These are phyloP conservation scores for Cavia porcellus DNA, from an alignment of 2,113 vertebrate genomes.

Conservation along the genomic window DNA sequence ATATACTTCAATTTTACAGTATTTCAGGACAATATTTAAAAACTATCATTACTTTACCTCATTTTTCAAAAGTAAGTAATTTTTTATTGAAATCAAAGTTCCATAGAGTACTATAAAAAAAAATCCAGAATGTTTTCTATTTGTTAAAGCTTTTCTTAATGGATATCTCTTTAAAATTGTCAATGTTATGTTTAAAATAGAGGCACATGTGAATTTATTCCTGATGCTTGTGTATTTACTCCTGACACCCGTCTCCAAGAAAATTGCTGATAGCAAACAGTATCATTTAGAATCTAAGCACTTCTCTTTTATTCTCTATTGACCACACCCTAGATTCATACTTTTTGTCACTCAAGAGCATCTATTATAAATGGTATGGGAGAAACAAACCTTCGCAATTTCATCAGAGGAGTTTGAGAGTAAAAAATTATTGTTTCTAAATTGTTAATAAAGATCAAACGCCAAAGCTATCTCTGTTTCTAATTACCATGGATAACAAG, in stretches of 20 bases:
- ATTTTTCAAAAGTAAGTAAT: slow-evolving; percentile 53
- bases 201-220: background rate
- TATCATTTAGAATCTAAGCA: slow-evolving; percentile 13
- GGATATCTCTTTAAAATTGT: slow-evolving; percentile 24
- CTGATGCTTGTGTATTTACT: slow-evolving; percentile 26
- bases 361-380: background rate
- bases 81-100: slow-evolving; percentile 50
- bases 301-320: background rate
- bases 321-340: background rate
- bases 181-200: slow-evolving; percentile 18
- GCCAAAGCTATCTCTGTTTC: slow-evolving; percentile 33
- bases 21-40: slow-evolving; percentile 52
- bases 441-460: slow-evolving; percentile 23
- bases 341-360: background rate
- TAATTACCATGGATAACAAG: slow-evolving; percentile 1
- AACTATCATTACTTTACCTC: background rate
- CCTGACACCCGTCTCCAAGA: background rate
- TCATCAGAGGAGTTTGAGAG: slow-evolving; percentile 35
- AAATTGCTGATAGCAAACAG: background rate
- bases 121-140: slow-evolving; percentile 25
- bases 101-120: slow-evolving; percentile 25
- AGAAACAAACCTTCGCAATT: background rate
- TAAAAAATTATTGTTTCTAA: slow-evolving; percentile 8
- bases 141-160: slow-evolving; percentile 50
- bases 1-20: slow-evolving; percentile 27